Base-by-base conservation (phyloP, 1,140 invertebrate species). In the Drosophila erecta region DNA sequence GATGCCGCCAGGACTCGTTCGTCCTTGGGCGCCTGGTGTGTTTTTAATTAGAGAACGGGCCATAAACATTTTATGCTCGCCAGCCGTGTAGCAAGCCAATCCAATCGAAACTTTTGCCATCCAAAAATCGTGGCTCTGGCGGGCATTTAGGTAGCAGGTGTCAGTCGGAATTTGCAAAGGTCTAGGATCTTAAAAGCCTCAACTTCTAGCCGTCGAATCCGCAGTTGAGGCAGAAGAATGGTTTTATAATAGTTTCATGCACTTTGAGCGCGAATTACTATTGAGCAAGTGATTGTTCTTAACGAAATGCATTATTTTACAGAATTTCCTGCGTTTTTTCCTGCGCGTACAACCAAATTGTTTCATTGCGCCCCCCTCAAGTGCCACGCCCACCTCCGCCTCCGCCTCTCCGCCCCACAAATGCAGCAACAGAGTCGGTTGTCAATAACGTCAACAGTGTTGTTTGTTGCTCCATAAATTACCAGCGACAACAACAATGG, bases 391-490 rank as follows among this genome's bases (percentile, higher is more conserved):
- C 44, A 46, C 22, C 54, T 17, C 17, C 17, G 17, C 17, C 17
- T 17, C n/a, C 15, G 67, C 35, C 38, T 40, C 43, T 35, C 27
- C 20, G 38, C 5, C 22, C 47, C 12, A 58, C 57, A 41, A 38
- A 61, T 30, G 24, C 17, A 33, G 38, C 53, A 33, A 56, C 59
- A 46, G 40, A 27, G 60, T 60, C 69, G 73, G 77, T 86, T 86
- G 81, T 86, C 81, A 84, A 84, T 84, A 86, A 86, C 77, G 81
- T 86, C 83, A 86, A 86, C 79, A 86, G 81, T 76, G 83, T 83
- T 86, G 83, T 79, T 86, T 87, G 79, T 86, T 86, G 79, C 69
- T 72, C 79, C 83, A 86, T 86, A 86, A 86, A 86, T 86, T 86
- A 89, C 79, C 38, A 77, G 47, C 81, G 41, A 43, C 71, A 73